Conservation (phyloP, 2,113 vertebrate genomes). For the Harpagus bidentatus region DNA sequence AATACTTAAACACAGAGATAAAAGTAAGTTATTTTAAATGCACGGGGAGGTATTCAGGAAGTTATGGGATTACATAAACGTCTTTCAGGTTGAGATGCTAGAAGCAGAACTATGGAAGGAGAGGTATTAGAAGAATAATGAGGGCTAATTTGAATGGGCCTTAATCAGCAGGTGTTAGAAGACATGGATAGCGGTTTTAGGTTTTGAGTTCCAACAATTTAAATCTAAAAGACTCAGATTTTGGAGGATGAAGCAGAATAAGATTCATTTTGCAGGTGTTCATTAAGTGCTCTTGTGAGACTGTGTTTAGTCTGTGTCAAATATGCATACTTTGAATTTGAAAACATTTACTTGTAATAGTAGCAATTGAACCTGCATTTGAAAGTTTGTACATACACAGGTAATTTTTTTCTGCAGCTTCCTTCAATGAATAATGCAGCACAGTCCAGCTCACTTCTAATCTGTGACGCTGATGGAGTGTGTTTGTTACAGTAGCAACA, state of each 20-base stretch:
- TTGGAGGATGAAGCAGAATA: neutral
- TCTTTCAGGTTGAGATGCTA: neutral
- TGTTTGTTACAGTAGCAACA: neutral
- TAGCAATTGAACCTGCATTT: neutral
- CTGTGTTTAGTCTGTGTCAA: neutral
- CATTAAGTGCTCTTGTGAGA: neutral
- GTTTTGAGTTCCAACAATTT: neutral
- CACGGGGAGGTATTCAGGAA: neutral
- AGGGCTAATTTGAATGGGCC: neutral
- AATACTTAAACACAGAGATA: neutral
- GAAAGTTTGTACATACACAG: neutral
- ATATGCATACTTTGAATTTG: neutral
- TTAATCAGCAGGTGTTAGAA: neutral
- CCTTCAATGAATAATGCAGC: neutral
- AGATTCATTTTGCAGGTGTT: slow-evolving; percentile 3
- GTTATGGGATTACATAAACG: neutral
- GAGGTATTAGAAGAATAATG: neutral
- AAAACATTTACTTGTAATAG: accelerated
- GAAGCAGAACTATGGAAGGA: neutral
- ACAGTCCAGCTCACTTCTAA: neutral
- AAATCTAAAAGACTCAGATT: neutral
- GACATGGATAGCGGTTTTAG: neutral
- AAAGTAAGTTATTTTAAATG: neutral
- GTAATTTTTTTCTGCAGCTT: neutral
- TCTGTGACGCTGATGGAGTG: neutral